Evolutionary conservation across 2,113 vertebrate genomes (phyloP).

Genomic region (Gopherus flavomarginatus): DNA sequence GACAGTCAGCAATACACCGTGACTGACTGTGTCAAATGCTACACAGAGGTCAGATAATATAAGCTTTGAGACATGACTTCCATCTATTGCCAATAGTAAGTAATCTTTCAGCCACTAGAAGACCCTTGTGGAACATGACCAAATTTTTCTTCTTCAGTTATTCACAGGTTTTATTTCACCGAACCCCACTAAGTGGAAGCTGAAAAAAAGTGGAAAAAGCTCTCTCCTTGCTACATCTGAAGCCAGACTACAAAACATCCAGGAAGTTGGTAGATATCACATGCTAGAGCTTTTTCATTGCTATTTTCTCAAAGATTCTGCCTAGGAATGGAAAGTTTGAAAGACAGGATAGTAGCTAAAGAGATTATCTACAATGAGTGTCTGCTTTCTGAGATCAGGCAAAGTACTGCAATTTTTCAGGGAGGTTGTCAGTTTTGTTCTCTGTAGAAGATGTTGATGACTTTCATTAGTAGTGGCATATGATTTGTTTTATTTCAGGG

Average conservation of each 20-base stretch:
- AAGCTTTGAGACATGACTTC: neutral
- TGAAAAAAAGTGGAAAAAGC: neutral
- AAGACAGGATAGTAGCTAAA: neutral
- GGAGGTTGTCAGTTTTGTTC: neutral
- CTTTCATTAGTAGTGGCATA: neutral
- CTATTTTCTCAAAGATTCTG: neutral
- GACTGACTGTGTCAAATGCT: neutral
- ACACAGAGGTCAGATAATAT: neutral
- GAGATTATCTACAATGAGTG: neutral
- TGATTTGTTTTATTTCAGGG: neutral
- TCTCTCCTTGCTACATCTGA: neutral
- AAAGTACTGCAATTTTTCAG: neutral
- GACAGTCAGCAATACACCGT: neutral
- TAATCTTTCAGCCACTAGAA: neutral
- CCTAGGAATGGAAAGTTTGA: neutral
- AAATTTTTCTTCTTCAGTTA: neutral
- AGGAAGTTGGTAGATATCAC: neutral
- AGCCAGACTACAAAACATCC: neutral
- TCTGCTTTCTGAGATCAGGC: neutral
- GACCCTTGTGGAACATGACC: neutral
- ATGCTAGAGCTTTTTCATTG: neutral
- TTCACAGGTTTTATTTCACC: neutral
- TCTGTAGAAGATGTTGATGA: neutral
- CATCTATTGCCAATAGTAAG: neutral
- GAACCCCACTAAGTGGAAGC: neutral